Percentiles rank a stretch among this genome's conserved stretches.
These are phyloP conservation scores for Rutilus rutilus DNA, from an alignment of 2,113 vertebrate genomes.

Conservation along the genomic window DNA sequence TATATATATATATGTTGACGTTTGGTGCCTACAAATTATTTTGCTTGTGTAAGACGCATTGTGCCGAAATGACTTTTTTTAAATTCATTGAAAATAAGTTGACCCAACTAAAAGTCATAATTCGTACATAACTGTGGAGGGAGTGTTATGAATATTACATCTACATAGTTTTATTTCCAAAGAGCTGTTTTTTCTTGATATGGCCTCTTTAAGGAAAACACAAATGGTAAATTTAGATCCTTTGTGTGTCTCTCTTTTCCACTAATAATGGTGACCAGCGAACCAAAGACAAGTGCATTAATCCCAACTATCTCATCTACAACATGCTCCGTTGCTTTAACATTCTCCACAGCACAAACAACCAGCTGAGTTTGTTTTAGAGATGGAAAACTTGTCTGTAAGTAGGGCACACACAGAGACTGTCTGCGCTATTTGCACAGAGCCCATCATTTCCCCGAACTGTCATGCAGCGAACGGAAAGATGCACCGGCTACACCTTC, in stretches of 20 bases:
- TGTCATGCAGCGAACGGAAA: not conserved
- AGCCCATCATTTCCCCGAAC: not conserved
- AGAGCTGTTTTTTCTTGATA: not conserved
- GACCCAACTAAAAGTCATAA: not conserved
- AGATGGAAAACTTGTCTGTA: constrained; percentile 12
- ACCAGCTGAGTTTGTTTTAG: constrained; percentile 8
- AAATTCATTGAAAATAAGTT: not conserved
- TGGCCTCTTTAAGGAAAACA: not conserved
- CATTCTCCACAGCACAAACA: not conserved
- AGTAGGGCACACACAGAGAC: constrained; percentile 18
- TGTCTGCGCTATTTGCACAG: not conserved
- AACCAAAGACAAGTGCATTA: constrained; percentile 16
- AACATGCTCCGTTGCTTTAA: not conserved
- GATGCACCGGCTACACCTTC: not conserved
- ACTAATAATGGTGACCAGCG: not conserved
- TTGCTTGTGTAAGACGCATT: too few species aligned
- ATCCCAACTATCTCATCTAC: not conserved
- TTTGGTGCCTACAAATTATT: too few species aligned
- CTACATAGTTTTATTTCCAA: not conserved
- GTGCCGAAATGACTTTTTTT: not conserved
- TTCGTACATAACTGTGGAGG: not conserved
- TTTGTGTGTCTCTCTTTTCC: not conserved
- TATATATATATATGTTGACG: too few species aligned
- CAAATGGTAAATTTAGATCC: not conserved
- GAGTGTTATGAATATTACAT: not conserved